Conservation (phyloP, 2,888 invertebrate genomes). For the Phortica okadai region DNA sequence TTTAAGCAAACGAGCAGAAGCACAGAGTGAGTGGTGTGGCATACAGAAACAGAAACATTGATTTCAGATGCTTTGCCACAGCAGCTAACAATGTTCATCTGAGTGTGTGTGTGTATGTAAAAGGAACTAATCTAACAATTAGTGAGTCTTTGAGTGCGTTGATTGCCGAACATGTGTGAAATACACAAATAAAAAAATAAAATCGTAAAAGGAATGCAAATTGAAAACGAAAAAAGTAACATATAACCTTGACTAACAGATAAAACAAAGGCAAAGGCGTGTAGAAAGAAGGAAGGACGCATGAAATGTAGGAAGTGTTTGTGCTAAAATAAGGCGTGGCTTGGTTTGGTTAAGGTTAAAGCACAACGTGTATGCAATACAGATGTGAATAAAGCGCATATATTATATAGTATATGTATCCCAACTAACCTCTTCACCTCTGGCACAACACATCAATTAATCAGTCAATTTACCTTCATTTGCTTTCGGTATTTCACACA, state of each 20-base stretch:
- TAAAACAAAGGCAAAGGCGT: neutral
- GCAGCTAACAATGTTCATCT: neutral
- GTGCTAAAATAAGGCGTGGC: neutral
- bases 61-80: neutral
- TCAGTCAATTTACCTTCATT: no score
- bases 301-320: no score
- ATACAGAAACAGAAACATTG: neutral
- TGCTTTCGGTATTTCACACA: no score
- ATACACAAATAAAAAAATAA: slow-evolving; percentile 1
- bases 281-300: no score
- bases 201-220: neutral
- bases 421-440: no score
- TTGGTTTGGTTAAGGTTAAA: neutral
- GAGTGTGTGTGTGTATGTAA: neutral
- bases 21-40: neutral
- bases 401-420: no score
- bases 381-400: no score
- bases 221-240: neutral
- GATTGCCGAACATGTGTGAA: neutral
- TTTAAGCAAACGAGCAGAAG: slow-evolving; percentile 39
- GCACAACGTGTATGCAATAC: no score
- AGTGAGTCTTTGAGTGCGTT: neutral
- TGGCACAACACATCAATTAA: no score
- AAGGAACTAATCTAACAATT: neutral
- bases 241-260: slow-evolving; percentile 3